Evolutionary conservation across 2,113 vertebrate species (phyloP), one percentile per base, ranked within the genome.

Genomic region (Morone saxatilis): DNA sequence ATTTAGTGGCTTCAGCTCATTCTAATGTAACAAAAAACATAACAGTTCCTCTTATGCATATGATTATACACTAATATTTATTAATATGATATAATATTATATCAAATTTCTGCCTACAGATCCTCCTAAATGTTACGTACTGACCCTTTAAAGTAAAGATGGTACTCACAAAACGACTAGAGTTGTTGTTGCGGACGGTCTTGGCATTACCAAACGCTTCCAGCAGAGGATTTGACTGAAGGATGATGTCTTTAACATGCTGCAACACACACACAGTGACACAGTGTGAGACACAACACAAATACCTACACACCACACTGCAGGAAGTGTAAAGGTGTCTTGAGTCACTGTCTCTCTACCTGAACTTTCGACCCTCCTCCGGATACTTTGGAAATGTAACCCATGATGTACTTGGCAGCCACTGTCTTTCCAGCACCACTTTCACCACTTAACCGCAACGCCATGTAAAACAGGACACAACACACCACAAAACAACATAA

Each of bases 321-420:
- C 17, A 56, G 60, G 19, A 73, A 45, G 10, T n/a, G 9, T 7
- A 56, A 67, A 53, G 11, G 9, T 22, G 9, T 22, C n/a, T 45
- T 74, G 36, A 68, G n/a, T 62, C 22, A 57, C 22, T 20, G 36
- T 0, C 45, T 31, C 12, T 57, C 6, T 94, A 99, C 98, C 98
- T 99, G 98, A 17, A 99, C 98, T 92, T 99, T 99, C 0, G 96
- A 43, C 4, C 98, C 98, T 3, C 98, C 98, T 0, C 98, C 98
- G 0, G 98, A 99, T 67, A 99, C 98, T 94, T 99, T 99, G 87
- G 98, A 99, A 93, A 99, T 97, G 95, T 99, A 99, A 68, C 98
- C 96, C 98, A 99, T 99, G 91, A 99, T 99, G 91, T 99, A 99
- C 89, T 99, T 99, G 0, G 98, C 98, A 6, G 98, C 98, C 78